These are phyloP conservation scores for Oncopeltus fasciatus DNA, from an alignment of 1,140 invertebrate genomes.

Conservation along the genomic window DNA sequence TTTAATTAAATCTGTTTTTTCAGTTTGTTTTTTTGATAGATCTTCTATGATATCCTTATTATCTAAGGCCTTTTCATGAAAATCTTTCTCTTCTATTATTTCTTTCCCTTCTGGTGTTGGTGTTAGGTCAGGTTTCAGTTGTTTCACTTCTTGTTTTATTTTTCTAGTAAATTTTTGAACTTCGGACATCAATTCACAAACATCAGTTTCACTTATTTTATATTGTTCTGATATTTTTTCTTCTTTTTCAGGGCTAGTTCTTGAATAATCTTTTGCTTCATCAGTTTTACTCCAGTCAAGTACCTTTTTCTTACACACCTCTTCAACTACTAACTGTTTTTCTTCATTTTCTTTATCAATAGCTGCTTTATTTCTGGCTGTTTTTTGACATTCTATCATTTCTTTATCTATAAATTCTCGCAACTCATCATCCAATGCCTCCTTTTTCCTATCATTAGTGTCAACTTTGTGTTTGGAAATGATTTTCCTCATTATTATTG, in stretches of 20 bases:
- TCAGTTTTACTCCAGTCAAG: neutral
- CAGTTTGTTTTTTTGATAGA: too few relatives aligned
- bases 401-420: slow-evolving; percentile 20
- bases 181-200: slow-evolving; percentile 34
- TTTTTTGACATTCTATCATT: slow-evolving; percentile 11
- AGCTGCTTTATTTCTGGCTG: neutral
- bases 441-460: neutral
- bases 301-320: slow-evolving; percentile 12
- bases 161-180: slow-evolving; percentile 35
- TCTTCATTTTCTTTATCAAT: slow-evolving; percentile 4
- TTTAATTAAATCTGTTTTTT: too few relatives aligned
- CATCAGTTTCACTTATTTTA: slow-evolving; percentile 28
- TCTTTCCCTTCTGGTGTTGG: slow-evolving; percentile 34
- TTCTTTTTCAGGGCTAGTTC: slow-evolving; percentile 12
- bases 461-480: neutral
- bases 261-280: neutral
- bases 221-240: neutral
- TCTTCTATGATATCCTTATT: too few relatives aligned
- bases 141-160: slow-evolving; percentile 37
- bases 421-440: slow-evolving; percentile 16
- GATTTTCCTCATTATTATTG: slow-evolving; percentile 11
- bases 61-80: neutral
- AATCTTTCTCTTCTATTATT: too few relatives aligned
- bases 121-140: slow-evolving; percentile 37
- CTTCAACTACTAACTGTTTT: neutral